Evolutionary conservation across 2,113 vertebrate genomes (phyloP).

Genomic region (Xyrauchen texanus): DNA sequence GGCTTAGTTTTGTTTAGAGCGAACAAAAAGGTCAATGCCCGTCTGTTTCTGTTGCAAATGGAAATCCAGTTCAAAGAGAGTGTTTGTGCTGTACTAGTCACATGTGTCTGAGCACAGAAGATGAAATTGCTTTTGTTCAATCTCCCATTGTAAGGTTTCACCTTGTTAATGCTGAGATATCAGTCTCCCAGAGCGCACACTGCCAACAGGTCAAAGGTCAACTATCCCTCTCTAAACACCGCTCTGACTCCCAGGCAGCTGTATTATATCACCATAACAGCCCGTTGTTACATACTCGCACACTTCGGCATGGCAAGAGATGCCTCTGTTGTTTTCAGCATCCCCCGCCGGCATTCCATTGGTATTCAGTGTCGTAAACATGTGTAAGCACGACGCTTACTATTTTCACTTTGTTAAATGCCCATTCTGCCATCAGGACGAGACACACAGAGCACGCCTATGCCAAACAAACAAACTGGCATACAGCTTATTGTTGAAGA

Average conservation of each 20-base stretch:
- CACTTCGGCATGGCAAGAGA: background rate
- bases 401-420: conserved; percentile 38
- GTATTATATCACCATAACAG: conserved; percentile 26
- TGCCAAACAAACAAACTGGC: conserved; percentile 46
- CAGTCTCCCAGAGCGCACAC: conserved; percentile 15
- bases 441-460: conserved; percentile 7
- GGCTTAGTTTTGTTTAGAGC: conserved; percentile 11
- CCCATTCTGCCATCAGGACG: conserved; percentile 29
- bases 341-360: background rate
- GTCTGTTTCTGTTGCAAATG: conserved; percentile 12
- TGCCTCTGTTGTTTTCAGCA: conserved; percentile 16
- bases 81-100: background rate
- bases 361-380: conserved; percentile 27
- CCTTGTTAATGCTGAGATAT: conserved; percentile 36
- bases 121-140: conserved; percentile 32
- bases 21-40: conserved; percentile 43
- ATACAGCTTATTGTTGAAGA: conserved; percentile 25
- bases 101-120: conserved; percentile 8
- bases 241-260: conserved; percentile 15
- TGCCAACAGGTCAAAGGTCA: conserved; percentile 38
- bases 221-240: conserved; percentile 22
- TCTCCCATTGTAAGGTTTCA: conserved; percentile 15
- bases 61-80: conserved; percentile 11
- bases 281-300: background rate
- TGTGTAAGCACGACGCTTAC: conserved; percentile 30